Conservation (phyloP, 2,797 vertebrate genomes). For the Pipistrellus nathusii region DNA sequence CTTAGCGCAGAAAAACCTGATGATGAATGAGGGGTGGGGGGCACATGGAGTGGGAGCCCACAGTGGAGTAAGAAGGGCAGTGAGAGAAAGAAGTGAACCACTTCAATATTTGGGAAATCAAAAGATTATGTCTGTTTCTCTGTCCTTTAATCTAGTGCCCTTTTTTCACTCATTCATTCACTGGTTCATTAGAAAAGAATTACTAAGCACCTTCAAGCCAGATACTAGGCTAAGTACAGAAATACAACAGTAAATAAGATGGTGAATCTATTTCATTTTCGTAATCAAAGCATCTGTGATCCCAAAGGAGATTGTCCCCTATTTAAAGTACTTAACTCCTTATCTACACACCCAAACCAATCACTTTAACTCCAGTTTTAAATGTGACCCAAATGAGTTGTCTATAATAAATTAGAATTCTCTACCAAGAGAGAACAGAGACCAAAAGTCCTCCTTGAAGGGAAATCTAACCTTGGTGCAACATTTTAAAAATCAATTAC, state of each 20-base stretch:
- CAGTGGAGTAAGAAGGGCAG: background rate
- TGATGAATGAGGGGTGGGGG: background rate
- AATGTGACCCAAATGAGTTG: slow-evolving; percentile 66
- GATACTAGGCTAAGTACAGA: background rate
- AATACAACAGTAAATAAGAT: background rate
- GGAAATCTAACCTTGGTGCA: slow-evolving; percentile 73
- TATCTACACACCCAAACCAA: slow-evolving; percentile 65
- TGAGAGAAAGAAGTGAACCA: background rate
- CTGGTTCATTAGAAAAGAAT: background rate
- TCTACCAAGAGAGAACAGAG: slow-evolving; percentile 69
- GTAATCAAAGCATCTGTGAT: slow-evolving; percentile 60
- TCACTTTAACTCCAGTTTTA: slow-evolving; percentile 66
- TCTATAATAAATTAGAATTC: slow-evolving; percentile 74
- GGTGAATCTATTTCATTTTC: slow-evolving; percentile 24
- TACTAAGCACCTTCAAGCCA: background rate
- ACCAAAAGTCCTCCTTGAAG: slow-evolving; percentile 68
- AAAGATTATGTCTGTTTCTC: background rate
- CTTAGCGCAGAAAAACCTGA: background rate
- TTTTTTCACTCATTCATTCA: slow-evolving; percentile 14
- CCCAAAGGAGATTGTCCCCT: slow-evolving; percentile 59
- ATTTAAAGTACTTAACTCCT: slow-evolving; percentile 68
- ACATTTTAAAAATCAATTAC: slow-evolving; percentile 68
- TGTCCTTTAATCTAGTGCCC: background rate
- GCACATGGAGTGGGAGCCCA: background rate
- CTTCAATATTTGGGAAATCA: background rate